phyloP scores from a whole-genome alignment of 1,140 invertebrate genomes.

The Battus philenor region DNA sequence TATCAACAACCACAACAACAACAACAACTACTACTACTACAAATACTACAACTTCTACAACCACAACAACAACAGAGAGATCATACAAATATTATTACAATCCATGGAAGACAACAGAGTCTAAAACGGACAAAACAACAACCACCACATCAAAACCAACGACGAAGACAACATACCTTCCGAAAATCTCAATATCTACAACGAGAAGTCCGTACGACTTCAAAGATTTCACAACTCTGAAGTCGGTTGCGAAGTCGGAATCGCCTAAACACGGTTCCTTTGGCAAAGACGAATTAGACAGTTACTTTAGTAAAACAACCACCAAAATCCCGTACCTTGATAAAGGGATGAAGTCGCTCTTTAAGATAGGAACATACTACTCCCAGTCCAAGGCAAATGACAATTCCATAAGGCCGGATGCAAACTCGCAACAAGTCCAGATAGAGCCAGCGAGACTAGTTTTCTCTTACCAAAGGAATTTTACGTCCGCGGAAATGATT shows the following conservation, averaged over 20 bases:
- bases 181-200: constrained; percentile 59
- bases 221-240: constrained; percentile 66
- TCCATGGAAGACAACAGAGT: constrained; percentile 14
- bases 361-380: constrained; percentile 65
- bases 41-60: constrained; percentile 23
- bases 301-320: constrained; percentile 54
- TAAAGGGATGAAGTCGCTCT: constrained; percentile 49
- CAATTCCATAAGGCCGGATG: constrained; percentile 66
- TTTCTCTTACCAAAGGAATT: constrained; percentile 56
- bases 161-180: constrained; percentile 12
- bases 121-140: constrained; percentile 19
- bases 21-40: constrained; percentile 29
- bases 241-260: constrained; percentile 34
- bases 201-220: constrained; percentile 76
- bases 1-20: constrained; percentile 19
- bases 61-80: constrained; percentile 18
- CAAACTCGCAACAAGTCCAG: constrained; percentile 68
- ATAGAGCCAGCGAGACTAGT: constrained; percentile 63
- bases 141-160: constrained; percentile 25
- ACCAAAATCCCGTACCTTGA: constrained; percentile 60
- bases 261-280: constrained; percentile 54
- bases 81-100: constrained; percentile 21
- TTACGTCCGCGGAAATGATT: constrained; percentile 47
- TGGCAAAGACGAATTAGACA: constrained; percentile 58
- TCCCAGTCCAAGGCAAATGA: constrained; percentile 57